Evolutionary conservation across 2,113 vertebrate genomes (phyloP), one percentile per base, ranked within the genome.

Genomic region (Thomomys bottae): DNA sequence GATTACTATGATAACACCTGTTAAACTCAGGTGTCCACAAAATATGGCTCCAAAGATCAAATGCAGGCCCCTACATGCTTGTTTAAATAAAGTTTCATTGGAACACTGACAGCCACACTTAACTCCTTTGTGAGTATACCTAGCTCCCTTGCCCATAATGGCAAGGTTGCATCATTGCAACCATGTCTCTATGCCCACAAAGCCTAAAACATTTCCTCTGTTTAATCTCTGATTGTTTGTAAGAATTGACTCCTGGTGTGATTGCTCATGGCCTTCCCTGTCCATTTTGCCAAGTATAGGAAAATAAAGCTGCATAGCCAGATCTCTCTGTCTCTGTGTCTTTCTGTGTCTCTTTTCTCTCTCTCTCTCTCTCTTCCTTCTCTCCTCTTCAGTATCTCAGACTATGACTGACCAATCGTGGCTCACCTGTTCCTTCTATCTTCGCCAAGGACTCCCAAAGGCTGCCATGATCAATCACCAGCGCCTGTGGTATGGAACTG

Each of bases 391-490:
- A 17, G 45, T 45, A 11, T 61, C 30, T 24, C 26, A 63, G 8
- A 42, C 54, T 84, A 8, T 15, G 1, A 78, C 66, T 54, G 30
- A 14, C 77, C n/a, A 23, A 0, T 34, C 49, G 40, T 66, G 21
- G 24, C 76, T 90, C 67, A 71, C 42, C n/a, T 20, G 20, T n/a
- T 36, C 63, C 6, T 87, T 82, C 82, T 93, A 1, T 91, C 66
- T 95, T 94, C 85, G 23, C 92, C 90, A 95, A 99, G 98, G 98
- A 95, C 98, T 99, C 64, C 98, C 98, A 0, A 99, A 99, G 93
- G 98, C 98, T 54, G 98, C 98, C 0, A 85, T 96, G 79, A 97
- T 99, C 84, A 98, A 94, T 86, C 98, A 99, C 42, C 89, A 95
- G 2, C 98, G 98, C 36, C 93, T 98, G 2, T 87, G 98, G 75